These are phyloP conservation scores for Lutraria lutraria DNA, from an alignment of 2,888 invertebrate genomes.

Conservation along the genomic window DNA sequence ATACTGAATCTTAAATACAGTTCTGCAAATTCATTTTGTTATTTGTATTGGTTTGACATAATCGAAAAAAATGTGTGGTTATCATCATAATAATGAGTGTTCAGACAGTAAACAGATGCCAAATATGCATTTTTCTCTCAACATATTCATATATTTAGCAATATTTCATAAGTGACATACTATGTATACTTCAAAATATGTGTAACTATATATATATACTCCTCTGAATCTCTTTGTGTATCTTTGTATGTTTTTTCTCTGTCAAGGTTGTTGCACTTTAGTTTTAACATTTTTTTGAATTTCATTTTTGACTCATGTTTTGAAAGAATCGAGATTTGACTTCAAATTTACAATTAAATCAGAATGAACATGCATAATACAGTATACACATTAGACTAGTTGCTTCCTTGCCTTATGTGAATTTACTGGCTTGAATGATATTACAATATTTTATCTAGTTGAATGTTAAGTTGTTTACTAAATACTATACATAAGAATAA, in stretches of 20 bases:
- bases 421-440: no score
- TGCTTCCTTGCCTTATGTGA: no score
- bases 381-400: no score
- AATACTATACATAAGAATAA: no score
- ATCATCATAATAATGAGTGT: not conserved
- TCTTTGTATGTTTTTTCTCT: not conserved
- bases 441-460: no score
- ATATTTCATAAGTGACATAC: not conserved
- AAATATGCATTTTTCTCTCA: not conserved
- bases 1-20: not conserved
- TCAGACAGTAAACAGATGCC: not conserved
- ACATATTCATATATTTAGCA: conserved; percentile 13
- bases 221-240: not conserved
- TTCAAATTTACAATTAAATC: no score
- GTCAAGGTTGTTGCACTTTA: not conserved
- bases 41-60: not conserved
- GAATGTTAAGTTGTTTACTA: no score
- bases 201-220: not conserved
- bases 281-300: no score
- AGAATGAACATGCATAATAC: no score
- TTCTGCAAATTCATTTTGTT: not conserved
- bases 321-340: no score
- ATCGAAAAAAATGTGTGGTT: not conserved
- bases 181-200: not conserved
- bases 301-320: no score